phyloP scores from a whole-genome alignment of 2,797 vertebrate genomes.

The Hipposideros larvatus region DNA sequence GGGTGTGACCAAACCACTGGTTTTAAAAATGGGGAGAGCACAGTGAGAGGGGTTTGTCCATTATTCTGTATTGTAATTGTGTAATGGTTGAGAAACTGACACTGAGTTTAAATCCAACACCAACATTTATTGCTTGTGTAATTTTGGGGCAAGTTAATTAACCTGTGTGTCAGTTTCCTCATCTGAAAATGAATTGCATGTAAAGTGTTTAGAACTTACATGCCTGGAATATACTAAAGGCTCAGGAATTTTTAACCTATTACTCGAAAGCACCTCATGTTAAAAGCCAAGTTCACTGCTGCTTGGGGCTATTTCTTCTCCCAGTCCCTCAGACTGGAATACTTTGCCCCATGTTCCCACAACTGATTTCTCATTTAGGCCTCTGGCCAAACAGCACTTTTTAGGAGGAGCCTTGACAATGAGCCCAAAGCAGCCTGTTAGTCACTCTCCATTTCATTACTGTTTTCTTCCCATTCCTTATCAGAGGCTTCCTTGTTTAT shows the following conservation, averaged over 20 bases:
- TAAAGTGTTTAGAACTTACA: conserved; percentile 29
- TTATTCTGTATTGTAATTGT: not conserved
- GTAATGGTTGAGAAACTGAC: not conserved
- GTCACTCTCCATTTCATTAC: not conserved
- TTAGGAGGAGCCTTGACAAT: not conserved
- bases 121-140: not conserved
- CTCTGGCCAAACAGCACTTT: not conserved
- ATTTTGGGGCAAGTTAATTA: not conserved
- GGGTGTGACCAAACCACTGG: conserved; percentile 90
- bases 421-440: not conserved
- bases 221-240: not conserved
- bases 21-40: not conserved
- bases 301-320: not conserved
- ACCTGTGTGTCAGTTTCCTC: not conserved
- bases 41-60: not conserved
- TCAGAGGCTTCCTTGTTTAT: not conserved
- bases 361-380: not conserved
- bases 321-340: not conserved
- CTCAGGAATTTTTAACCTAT: not conserved
- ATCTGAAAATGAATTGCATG: not conserved
- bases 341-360: not conserved
- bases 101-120: not conserved
- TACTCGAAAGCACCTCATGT: not conserved
- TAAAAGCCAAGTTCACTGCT: conserved; percentile 18
- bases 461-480: not conserved